These are phyloP conservation scores for Napeogenes sylphis DNA, from an alignment of 2,888 invertebrate genomes.

Conservation along the genomic window DNA sequence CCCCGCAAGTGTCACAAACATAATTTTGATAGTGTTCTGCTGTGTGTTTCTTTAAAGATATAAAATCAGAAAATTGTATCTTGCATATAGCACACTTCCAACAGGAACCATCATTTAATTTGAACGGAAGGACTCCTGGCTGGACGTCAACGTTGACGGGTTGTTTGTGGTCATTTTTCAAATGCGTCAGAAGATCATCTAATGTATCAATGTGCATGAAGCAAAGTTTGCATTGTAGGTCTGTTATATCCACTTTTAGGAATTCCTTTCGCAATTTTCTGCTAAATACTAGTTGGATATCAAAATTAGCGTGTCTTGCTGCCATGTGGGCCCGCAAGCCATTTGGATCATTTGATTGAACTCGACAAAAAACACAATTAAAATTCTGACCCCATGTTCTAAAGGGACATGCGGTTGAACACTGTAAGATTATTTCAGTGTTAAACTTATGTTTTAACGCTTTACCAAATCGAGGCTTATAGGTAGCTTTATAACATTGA, in stretches of 20 bases:
- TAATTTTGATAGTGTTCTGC: constrained; percentile 68
- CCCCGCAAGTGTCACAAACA: constrained; percentile 70
- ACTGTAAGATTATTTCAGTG: constrained; percentile 67
- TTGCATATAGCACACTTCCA: constrained; percentile 70
- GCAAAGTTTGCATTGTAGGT: constrained; percentile 68
- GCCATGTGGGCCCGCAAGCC: constrained; percentile 67
- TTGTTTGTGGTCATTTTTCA: constrained; percentile 68
- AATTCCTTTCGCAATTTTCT: constrained; percentile 67
- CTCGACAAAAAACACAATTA: constrained; percentile 66
- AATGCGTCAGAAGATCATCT: constrained; percentile 58
- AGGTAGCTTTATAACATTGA: constrained; percentile 64
- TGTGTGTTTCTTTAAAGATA: constrained; percentile 64
- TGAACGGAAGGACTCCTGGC: constrained; percentile 67
- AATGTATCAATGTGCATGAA: constrained; percentile 60
- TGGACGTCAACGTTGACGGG: constrained; percentile 65
- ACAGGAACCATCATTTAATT: constrained; percentile 59
- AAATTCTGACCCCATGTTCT: constrained; percentile 72
- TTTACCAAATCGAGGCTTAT: constrained; percentile 66
- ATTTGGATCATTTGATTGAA: constrained; percentile 67
- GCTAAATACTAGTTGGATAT: constrained; percentile 63
- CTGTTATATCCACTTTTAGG: constrained; percentile 66
- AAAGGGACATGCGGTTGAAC: constrained; percentile 68
- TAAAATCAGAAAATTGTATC: constrained; percentile 63
- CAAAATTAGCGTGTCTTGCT: constrained; percentile 61
- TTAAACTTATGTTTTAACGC: constrained; percentile 65